phyloP scores from a whole-genome alignment of 2,797 vertebrate genomes.

The Xenops minutus region DNA sequence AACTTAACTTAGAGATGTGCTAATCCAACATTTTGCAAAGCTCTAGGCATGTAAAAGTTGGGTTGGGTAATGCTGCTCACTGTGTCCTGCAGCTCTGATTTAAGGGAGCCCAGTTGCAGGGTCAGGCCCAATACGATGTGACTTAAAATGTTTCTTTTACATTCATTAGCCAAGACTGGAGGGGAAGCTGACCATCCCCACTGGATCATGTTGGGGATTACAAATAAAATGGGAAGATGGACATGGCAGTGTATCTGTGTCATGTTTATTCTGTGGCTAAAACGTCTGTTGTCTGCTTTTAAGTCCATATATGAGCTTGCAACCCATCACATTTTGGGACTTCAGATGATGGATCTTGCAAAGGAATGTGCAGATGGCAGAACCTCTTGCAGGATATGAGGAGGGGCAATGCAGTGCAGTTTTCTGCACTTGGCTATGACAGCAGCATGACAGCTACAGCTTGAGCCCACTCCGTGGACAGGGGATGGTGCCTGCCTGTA shows the following conservation, averaged over 20 bases:
- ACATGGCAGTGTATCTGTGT: neutral
- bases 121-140: neutral
- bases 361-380: neutral
- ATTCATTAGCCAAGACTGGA: neutral
- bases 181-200: neutral
- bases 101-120: neutral
- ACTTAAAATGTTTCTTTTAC: neutral
- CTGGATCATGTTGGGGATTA: neutral
- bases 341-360: neutral
- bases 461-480: fast-evolving
- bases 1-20: neutral
- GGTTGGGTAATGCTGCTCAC: neutral
- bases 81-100: neutral
- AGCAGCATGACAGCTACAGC: neutral
- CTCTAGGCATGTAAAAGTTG: neutral
- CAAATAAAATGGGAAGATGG: conserved; percentile 60
- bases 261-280: neutral
- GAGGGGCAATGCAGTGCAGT: neutral
- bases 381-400: neutral
- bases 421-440: neutral
- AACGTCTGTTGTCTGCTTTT: neutral
- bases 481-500: neutral
- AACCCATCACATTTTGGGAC: fast-evolving
- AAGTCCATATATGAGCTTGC: fast-evolving
- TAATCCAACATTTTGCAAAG: neutral